Base-by-base conservation (phyloP, 1,140 invertebrate genomes). In the Drosophila lowei region DNA sequence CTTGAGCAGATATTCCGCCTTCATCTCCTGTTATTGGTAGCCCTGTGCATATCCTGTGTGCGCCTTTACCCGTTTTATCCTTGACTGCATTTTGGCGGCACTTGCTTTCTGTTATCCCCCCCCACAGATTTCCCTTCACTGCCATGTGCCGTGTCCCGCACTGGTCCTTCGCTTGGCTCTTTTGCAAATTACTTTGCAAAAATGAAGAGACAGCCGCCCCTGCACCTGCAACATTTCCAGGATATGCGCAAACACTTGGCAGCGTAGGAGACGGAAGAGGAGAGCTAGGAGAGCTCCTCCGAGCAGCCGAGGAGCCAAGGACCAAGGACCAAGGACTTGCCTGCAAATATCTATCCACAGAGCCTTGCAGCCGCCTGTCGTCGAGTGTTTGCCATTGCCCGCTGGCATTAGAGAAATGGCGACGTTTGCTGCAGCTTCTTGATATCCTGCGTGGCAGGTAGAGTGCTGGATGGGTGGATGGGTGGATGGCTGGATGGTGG, bases 181-280 rank as follows among this genome's bases (percentile, higher is more conserved):
- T 79, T 79, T 84, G 83, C 88, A 90, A 90, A 90, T 90, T 90
- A 80, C 88, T 90, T 90, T 90, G 88, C 83, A 83, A 80, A 90
- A 90, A 88, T 86, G 72, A 79, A 83, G 72, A 67, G 83, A 88
- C 86, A 86, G 76, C 73, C 66, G 55, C 44, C 11, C 70, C 34
- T 41, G 44, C 43, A 50, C n/a, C 72, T 59, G 56, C 47, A 47
- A 65, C 60, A 65, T 43, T 56, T 61, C n/a, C 38, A 65, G 70
- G 52, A 70, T 60, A 63, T 80, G 67, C 77, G 65, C 73, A 74
- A 74, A 60, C 72, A 76, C 62, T 72, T 43, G 72, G 53, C 43
- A 53, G 34, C 34, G 34, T 13, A 38, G 34, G 34, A 38, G 34
- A 38, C 8, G n/a, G 4, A 2, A 16, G 28, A 3, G 49, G n/a